Evolutionary conservation across 2,797 vertebrate species (phyloP), one percentile per base, ranked within the genome.

Genomic region (Anisognathus igniventris): DNA sequence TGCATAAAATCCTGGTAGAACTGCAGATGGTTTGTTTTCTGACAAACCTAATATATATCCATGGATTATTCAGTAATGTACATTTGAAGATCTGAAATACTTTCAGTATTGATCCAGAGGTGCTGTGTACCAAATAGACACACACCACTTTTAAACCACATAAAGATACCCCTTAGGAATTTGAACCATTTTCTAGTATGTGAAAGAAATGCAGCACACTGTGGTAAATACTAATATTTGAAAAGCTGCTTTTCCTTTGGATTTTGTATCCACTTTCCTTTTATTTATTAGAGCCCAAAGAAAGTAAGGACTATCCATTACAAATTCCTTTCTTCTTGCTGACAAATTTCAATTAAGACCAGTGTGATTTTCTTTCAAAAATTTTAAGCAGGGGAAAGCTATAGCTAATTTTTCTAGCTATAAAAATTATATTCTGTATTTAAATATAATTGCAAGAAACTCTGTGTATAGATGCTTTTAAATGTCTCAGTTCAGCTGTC

Each of bases 11-110:
- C 42, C 88, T 95, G 40, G 62, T 94, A 90, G 81, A 91, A 85
- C 65, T 92, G 77, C 84, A 92, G 74, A 91, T 88, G 77, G 27
- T 42, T 93, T 90, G 31, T 96, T 64, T 97, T 95, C 92, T 37
- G 20, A 95, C 87, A 95, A 94, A 97, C 73, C 71, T 96, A 88
- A 93, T 96, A 86, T 95, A 81, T 97, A 92, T 95, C 94, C 89
- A 88, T 96, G 88, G 96, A 95, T 97, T 96, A 95, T 97, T 97
- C 92, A 96, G 93, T 97, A 97, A 97, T 96, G 95, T 91, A 96
- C 90, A 95, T 96, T 96, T 98, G 95, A 98, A 97, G 95, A 97
- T 95, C 86, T 96, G 94, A 97, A 95, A 96, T 97, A 97, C 83
- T 96, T 97, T 96, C 92, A 71, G 66, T 97, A 97, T 97, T 97